Conservation (phyloP, 1,140 invertebrate genomes). For the Conus betulinus region DNA sequence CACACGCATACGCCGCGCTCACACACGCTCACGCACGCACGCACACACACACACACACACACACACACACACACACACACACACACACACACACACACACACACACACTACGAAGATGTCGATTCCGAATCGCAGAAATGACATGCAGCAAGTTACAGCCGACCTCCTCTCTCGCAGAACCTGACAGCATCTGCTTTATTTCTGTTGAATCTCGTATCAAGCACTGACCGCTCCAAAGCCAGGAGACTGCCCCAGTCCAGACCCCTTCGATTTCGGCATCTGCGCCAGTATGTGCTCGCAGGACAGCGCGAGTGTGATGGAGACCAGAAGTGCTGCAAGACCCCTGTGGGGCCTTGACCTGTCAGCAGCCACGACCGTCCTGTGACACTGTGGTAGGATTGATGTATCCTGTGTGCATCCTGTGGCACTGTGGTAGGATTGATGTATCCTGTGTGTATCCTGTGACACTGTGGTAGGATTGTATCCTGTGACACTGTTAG, state of each 20-base stretch:
- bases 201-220: neutral
- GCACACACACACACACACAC: neutral
- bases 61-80: neutral
- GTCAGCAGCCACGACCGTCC: too few species aligned
- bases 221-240: neutral
- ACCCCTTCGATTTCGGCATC: neutral
- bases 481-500: too few species aligned
- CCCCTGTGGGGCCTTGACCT: too few species aligned
- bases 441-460: too few species aligned
- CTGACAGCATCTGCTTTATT: neutral
- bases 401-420: too few species aligned
- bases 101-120: neutral
- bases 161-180: neutral
- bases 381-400: too few species aligned
- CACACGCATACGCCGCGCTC: neutral
- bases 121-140: neutral
- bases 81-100: conserved; percentile 10
- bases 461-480: too few species aligned
- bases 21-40: neutral
- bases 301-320: too few species aligned
- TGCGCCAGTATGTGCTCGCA: too few species aligned
- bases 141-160: neutral
- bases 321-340: too few species aligned
- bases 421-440: too few species aligned
- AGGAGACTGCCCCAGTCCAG: neutral